Evolutionary conservation across 2,113 vertebrate genomes (phyloP).

Genomic region (Eudyptes chrysolophus): DNA sequence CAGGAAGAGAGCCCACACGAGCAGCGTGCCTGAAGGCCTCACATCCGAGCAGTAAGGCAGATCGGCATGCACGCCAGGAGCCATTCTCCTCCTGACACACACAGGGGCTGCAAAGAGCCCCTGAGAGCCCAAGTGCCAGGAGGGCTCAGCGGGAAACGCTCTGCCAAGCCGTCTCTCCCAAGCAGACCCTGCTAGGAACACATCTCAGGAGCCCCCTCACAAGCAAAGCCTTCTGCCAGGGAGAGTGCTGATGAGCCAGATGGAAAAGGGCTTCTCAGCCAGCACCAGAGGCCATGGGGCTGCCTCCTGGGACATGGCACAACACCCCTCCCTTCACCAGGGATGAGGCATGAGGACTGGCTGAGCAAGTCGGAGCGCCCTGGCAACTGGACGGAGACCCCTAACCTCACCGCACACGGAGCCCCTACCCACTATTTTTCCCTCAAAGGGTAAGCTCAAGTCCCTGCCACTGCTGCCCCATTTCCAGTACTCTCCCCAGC

Average conservation of each 20-base stretch:
- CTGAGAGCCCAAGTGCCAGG: rapidly evolving
- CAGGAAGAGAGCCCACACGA: not conserved
- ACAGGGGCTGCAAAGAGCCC: not conserved
- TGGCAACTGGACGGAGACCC: not conserved
- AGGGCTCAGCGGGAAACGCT: not conserved
- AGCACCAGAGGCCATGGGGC: not conserved
- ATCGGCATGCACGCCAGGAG: rapidly evolving
- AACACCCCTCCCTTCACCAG: not conserved
- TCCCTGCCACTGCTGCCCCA: not conserved
- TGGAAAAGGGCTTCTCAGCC: not conserved
- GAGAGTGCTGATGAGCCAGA: not conserved
- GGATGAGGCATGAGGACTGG: not conserved
- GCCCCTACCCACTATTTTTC: not conserved
- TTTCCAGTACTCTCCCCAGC: not conserved
- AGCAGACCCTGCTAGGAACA: not conserved
- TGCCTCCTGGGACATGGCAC: not conserved
- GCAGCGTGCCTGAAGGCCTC: not conserved
- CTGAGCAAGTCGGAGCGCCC: not conserved
- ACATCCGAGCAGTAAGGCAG: not conserved
- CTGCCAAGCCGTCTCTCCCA: not conserved
- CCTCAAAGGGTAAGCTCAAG: not conserved
- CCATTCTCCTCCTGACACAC: not conserved
- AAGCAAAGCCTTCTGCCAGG: not conserved
- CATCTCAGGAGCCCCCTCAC: not conserved
- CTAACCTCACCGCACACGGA: rapidly evolving